Evolutionary conservation across 2,888 invertebrate genomes (phyloP).

Genomic region (Mycalesis mineus): DNA sequence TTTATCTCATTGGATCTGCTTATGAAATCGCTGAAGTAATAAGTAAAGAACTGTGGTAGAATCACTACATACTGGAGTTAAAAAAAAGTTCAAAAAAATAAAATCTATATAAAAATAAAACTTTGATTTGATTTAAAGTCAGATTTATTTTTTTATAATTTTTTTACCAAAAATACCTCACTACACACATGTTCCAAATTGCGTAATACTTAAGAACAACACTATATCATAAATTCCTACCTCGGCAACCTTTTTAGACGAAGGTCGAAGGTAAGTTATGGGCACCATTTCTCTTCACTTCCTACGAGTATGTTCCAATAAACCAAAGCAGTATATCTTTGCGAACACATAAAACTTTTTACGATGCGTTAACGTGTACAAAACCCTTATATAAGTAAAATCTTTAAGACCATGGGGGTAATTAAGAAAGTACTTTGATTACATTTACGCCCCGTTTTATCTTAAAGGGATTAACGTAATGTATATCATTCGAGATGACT

Average conservation of each 20-base stretch:
- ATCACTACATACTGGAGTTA: no score
- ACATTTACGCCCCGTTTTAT: conserved; percentile 38
- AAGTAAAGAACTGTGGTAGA: no score
- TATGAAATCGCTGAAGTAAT: no score
- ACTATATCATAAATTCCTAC: no score
- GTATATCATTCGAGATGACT: conserved; percentile 6
- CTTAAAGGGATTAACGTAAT: conserved; percentile 25
- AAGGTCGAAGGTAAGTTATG: background rate
- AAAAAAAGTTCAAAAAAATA: no score
- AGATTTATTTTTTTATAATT: no score
- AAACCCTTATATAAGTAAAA: conserved; percentile 41
- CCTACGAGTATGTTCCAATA: conserved; percentile 30
- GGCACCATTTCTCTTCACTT: background rate
- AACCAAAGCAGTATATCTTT: conserved; percentile 49
- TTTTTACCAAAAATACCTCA: no score
- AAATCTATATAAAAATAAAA: no score
- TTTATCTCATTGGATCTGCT: no score
- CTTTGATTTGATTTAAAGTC: no score
- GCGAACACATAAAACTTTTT: conserved; percentile 49
- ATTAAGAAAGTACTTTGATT: conserved; percentile 43
- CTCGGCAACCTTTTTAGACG: background rate
- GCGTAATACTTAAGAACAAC: no score
- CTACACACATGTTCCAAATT: no score
- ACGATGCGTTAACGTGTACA: conserved; percentile 50
- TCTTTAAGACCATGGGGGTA: conserved; percentile 36